Evolutionary conservation across 1,140 invertebrate species (phyloP).

Genomic region (Linepithema humile): DNA sequence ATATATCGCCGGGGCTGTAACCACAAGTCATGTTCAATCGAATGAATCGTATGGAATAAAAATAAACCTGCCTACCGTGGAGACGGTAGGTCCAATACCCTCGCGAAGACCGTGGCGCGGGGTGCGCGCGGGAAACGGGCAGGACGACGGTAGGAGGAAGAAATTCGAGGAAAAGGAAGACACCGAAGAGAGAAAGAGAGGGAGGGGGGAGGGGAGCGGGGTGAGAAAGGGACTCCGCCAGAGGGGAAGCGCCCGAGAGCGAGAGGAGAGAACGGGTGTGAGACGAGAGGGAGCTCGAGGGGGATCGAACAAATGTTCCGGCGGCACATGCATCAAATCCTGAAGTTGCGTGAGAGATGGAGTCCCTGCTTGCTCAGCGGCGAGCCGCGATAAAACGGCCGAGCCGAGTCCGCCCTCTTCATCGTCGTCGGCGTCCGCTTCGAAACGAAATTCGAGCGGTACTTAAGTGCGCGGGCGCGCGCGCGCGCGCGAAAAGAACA

Average conservation of each 20-base stretch:
- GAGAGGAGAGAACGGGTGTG: not conserved
- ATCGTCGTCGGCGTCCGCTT: conserved; percentile 1
- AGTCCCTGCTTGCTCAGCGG: conserved; percentile 59
- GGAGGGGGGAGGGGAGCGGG: no score
- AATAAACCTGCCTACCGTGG: conserved; percentile 76
- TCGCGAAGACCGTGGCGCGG: conserved; percentile 17
- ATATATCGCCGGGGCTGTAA: conserved; percentile 79
- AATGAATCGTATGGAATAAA: conserved; percentile 81
- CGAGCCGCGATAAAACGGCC: conserved; percentile 61
- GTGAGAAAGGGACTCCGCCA: not conserved
- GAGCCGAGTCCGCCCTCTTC: conserved; percentile 24
- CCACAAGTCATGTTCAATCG: conserved; percentile 82
- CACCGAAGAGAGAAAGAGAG: not conserved
- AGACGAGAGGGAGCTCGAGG: conserved; percentile 2
- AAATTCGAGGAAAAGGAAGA: conserved; percentile 46
- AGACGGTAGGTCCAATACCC: conserved; percentile 67
- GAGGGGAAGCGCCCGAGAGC: not conserved
- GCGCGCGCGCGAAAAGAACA: not conserved
- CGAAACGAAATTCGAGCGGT: conserved; percentile 34
- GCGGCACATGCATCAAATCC: conserved; percentile 61
- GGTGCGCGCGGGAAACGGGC: not conserved
- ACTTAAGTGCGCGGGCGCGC: conserved; percentile 12
- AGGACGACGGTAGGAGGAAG: conserved; percentile 19
- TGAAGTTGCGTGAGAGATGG: conserved; percentile 64
- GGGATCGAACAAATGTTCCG: conserved; percentile 64